These are phyloP conservation scores for Philopotamus ludificatus DNA, from an alignment of 1,140 invertebrate species.

Conservation along the genomic window DNA sequence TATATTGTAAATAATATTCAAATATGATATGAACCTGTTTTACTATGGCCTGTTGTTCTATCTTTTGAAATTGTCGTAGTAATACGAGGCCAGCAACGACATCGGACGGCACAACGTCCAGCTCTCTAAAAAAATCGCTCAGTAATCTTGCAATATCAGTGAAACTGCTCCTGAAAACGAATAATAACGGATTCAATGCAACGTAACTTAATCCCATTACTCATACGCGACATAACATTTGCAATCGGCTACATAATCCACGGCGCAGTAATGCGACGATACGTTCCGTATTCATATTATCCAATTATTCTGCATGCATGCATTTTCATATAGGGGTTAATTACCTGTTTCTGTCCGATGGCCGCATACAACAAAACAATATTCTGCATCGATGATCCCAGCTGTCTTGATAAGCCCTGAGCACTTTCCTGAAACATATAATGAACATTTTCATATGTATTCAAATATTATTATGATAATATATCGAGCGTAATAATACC, in stretches of 20 bases:
- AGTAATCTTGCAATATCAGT: conserved; percentile 82
- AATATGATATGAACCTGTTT: conserved; percentile 60
- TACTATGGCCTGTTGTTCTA: conserved; percentile 75
- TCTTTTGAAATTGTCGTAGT: conserved; percentile 78
- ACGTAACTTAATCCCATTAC: too few species aligned
- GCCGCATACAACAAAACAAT: conserved; percentile 84
- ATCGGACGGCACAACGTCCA: conserved; percentile 91
- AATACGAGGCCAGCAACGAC: conserved; percentile 84
- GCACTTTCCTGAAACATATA: conserved; percentile 70
- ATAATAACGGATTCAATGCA: background rate
- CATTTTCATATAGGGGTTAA: conserved; percentile 22
- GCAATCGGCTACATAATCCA: too few species aligned
- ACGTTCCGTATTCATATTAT: background rate
- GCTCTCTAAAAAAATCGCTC: conserved; percentile 86
- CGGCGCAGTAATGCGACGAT: too few species aligned
- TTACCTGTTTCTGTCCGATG: conserved; percentile 74
- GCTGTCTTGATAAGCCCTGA: conserved; percentile 85
- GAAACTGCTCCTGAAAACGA: conserved; percentile 70
- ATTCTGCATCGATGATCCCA: conserved; percentile 85
- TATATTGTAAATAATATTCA: background rate
- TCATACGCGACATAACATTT: too few species aligned
- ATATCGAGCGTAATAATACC: conserved; percentile 54
- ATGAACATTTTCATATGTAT: conserved; percentile 10
- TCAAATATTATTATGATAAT: conserved; percentile 7
- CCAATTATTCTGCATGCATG: background rate